Base-by-base conservation (phyloP, 92 coral and sea anemone species). In the Bergia sp. region DNA sequence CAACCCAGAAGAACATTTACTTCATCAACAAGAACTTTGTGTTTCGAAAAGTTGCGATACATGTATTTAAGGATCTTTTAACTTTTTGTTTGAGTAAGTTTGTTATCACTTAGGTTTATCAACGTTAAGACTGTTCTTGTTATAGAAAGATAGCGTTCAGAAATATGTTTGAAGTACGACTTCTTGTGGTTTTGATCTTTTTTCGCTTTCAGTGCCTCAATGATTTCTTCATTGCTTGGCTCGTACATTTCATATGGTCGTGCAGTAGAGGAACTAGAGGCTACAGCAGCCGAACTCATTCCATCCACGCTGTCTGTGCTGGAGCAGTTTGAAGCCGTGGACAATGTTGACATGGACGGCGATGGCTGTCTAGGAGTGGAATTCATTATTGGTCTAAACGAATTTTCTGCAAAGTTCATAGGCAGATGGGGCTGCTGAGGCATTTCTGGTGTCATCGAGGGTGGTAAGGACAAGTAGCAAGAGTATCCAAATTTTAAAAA, bases 301-400 rank as follows among this genome's bases (percentile, higher is more conserved):
- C 80, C 53, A 76, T 41, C 80, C 44, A 49, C 80, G 29, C 80
- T 76, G 42, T 76, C 80, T 76, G 80, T 76, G 80, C 80, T 76
- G 9, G 53, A 47, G 53, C 53, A 47, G 53, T 4, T 47, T 47
- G 53, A 47, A 47, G 53, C 9, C 53, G 53, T 50, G 57, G 57
- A 50, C 15, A 50, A 50, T 50, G 15, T 50, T 50, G 15, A 50
- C 74, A 67, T 67, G 74, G 74, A 20, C 74, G 37, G 3, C 74
- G 36, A 67, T 67, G 74, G 36, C 38, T 7, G 74, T 66, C 73
- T 21, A 66, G 73, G 73, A 66, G 73, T 66, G 37, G 37, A 20
- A 29, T 66, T 66, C 73, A 21, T 67, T n/a, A 67, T 18, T 67
- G 74, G 74, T 67, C 74, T 67, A 67, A 67, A 67, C 1, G 1